phyloP scores from a whole-genome alignment of 2,888 invertebrate species.

The Tinea trinotella region DNA sequence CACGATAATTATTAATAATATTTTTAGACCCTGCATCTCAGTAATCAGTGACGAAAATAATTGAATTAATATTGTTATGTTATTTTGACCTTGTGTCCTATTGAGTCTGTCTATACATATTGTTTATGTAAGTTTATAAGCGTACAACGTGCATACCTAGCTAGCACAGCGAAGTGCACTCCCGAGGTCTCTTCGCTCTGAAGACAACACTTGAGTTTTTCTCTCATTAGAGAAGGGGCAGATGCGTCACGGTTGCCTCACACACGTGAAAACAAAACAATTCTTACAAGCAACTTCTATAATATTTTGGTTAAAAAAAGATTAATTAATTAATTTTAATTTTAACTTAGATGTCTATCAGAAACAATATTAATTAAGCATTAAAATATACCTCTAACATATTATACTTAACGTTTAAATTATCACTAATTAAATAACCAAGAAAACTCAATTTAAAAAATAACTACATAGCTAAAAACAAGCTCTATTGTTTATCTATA shows the following conservation, averaged over 20 bases:
- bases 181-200: not conserved
- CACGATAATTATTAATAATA: no score
- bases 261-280: not conserved
- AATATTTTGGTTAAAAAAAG: no score
- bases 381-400: no score
- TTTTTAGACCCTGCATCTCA: no score
- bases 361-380: no score
- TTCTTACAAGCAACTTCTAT: no score
- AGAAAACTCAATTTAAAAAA: not conserved
- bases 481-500: no score
- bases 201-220: slow-evolving; percentile 1
- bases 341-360: no score
- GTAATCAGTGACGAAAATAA: not conserved
- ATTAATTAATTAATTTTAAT: no score
- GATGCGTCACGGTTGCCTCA: not conserved
- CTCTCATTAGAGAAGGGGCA: slow-evolving; percentile 6
- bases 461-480: no score
- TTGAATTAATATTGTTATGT: not conserved
- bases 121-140: no score
- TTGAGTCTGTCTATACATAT: not conserved
- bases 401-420: no score
- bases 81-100: not conserved
- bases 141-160: not conserved
- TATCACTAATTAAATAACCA: not conserved
- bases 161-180: not conserved